Evolutionary conservation across 2,797 vertebrate species (phyloP).

Genomic region (Microtus agrestis): DNA sequence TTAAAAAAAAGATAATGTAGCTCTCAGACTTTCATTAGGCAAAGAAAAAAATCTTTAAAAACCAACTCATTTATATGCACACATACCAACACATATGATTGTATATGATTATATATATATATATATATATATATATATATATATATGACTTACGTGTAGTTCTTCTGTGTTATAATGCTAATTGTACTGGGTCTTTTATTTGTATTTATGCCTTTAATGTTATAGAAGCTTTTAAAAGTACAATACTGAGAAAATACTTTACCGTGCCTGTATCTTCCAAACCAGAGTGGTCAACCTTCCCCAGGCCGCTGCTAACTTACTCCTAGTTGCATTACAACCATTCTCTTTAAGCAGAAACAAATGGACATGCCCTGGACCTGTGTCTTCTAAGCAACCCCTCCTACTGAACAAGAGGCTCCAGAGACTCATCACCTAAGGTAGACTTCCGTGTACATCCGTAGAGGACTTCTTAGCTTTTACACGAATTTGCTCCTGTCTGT

Average conservation of each 20-base stretch:
- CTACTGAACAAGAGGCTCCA: too few relatives aligned
- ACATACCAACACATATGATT: too few relatives aligned
- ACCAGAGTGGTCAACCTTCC: background rate
- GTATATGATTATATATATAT: too few relatives aligned
- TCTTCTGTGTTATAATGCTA: background rate
- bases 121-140: background rate
- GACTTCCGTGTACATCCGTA: background rate
- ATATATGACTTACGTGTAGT: too few relatives aligned
- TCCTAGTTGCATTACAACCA: too few relatives aligned
- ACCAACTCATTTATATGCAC: background rate
- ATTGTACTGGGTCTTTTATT: background rate
- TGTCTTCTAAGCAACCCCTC: background rate
- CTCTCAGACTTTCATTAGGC: background rate
- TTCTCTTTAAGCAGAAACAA: background rate
- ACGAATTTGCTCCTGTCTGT: background rate
- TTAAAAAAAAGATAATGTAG: background rate
- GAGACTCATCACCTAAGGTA: background rate
- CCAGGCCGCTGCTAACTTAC: background rate
- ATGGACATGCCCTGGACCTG: background rate
- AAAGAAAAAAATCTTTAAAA: background rate
- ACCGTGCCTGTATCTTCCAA: background rate
- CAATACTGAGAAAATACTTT: background rate
- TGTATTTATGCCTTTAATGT: background rate
- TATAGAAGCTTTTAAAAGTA: background rate
- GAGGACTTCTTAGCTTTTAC: background rate